These are phyloP conservation scores for Hemicrepidius hirtus DNA, from an alignment of 2,888 invertebrate genomes.

Conservation along the genomic window DNA sequence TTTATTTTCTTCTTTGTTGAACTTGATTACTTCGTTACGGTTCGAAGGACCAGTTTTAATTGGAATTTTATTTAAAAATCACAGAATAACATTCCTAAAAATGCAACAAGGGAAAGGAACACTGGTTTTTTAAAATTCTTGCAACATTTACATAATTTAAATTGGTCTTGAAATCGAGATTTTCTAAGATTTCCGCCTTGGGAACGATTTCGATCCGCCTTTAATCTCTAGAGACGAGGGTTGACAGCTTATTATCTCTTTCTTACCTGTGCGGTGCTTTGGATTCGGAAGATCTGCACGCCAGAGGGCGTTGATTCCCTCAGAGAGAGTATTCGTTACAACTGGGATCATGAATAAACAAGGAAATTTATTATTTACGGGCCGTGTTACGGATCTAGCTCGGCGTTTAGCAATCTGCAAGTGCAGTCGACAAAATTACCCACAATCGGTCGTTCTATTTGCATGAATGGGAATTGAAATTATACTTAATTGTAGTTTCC, in stretches of 20 bases:
- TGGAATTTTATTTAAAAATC: too few relatives aligned
- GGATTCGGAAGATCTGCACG: conserved; percentile 43
- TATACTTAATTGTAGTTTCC: conserved; percentile 43
- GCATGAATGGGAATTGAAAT: conserved; percentile 45
- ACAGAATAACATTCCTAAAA: too few relatives aligned
- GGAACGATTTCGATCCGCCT: conserved; percentile 47
- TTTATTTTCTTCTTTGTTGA: too few relatives aligned
- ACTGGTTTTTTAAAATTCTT: conserved; percentile 49
- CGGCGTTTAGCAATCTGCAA: conserved; percentile 41
- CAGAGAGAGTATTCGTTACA: conserved; percentile 42
- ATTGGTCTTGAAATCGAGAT: conserved; percentile 45
- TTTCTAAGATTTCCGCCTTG: conserved; percentile 48
- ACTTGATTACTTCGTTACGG: too few relatives aligned
- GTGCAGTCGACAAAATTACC: conserved; percentile 42
- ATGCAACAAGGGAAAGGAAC: too few relatives aligned
- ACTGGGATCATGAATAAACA: conserved; percentile 45
- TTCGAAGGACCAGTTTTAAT: too few relatives aligned
- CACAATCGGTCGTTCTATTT: conserved; percentile 46
- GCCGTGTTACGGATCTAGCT: conserved; percentile 22
- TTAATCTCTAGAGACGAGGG: conserved; percentile 61
- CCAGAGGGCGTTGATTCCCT: conserved; percentile 35
- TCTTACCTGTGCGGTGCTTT: conserved; percentile 45
- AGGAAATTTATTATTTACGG: conserved; percentile 46
- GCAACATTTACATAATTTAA: conserved; percentile 52
- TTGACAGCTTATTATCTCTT: conserved; percentile 62